Evolutionary conservation across 1,140 invertebrate species (phyloP), one percentile per base, ranked within the genome.

Genomic region (Pogonomyrmex barbatus): DNA sequence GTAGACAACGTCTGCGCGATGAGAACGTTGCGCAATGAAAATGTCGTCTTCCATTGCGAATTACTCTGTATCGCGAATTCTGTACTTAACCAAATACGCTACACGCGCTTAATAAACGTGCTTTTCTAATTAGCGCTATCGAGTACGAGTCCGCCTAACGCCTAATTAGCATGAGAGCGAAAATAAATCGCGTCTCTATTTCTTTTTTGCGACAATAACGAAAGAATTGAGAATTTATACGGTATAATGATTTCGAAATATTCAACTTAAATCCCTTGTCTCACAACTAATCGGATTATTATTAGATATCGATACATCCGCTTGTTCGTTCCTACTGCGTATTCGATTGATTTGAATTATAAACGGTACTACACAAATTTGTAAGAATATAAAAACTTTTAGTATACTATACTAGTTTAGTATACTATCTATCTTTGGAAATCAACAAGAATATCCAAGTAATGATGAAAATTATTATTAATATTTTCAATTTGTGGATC

Each of bases 401-500:
- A 17, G n/a, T 6, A 45, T 12, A 60, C 33, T 17, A 24, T 9
- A n/a, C n/a, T n/a, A n/a, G 33, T 45, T 45, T 30, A 17, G n/a
- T 6, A 45, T 12, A 60, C 33, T 17, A 24, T 9, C 4, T 8
- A 10, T 6, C 4, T 24, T 24, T 24, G 60, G 33, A 39, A 42
- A 42, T 4, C 39, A 36, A 24, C 14, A 9, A 9, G 68, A 54
- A 60, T 82, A 70, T 82, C 83, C 56, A 73, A 45, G 62, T 79
- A 84, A 75, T 78, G 73, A 42, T 42, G 85, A 63, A 85, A 83
- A 83, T 89, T 78, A 83, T 67, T n/a, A n/a, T n/a, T n/a, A 87
- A 89, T 24, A 24, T 24, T 24, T 24, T 24, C 24, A 24, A 24
- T 24, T 24, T 24, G 79, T 60, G 73, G 39, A 81, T 60, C 30